Evolutionary conservation across 2,113 vertebrate species (phyloP).

Genomic region (Rhabdomys dilectus): DNA sequence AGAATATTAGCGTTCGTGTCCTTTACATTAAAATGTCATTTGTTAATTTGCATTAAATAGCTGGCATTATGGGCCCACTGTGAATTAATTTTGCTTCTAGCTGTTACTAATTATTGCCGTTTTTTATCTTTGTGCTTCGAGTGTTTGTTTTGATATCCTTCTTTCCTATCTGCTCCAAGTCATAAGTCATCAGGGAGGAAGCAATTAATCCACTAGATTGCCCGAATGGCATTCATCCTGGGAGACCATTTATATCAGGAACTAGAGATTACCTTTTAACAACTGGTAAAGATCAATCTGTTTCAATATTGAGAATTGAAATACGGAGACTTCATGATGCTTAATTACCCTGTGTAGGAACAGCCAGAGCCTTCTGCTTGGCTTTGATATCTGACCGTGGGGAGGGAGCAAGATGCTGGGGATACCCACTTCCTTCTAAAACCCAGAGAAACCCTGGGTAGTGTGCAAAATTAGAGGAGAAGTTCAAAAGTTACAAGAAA

Average conservation of each 20-base stretch:
- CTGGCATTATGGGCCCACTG: constrained; percentile 73
- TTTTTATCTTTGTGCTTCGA: constrained; percentile 78
- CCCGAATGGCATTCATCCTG: constrained; percentile 59
- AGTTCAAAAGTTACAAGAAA: neutral
- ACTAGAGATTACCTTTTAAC: constrained; percentile 67
- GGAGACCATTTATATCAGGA: constrained; percentile 59
- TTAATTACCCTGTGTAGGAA: neutral
- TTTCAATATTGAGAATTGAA: constrained; percentile 59
- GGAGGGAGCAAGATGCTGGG: neutral
- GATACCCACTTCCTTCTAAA: neutral
- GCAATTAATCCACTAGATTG: constrained; percentile 73
- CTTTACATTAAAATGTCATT: constrained; percentile 81
- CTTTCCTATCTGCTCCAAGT: constrained; percentile 72
- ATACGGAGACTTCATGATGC: neutral
- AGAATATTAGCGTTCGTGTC: constrained; percentile 70
- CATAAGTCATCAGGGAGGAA: constrained; percentile 72
- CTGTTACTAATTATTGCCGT: constrained; percentile 81
- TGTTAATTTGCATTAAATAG: constrained; percentile 82
- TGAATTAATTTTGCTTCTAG: constrained; percentile 79
- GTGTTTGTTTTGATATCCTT: constrained; percentile 74
- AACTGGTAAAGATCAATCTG: constrained; percentile 60
- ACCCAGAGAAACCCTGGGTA: neutral
- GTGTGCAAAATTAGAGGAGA: neutral
- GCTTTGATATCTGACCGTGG: neutral
- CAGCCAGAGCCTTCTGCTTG: neutral